Conservation (phyloP, 1,140 invertebrate species). For the Sitophilus oryzae region DNA sequence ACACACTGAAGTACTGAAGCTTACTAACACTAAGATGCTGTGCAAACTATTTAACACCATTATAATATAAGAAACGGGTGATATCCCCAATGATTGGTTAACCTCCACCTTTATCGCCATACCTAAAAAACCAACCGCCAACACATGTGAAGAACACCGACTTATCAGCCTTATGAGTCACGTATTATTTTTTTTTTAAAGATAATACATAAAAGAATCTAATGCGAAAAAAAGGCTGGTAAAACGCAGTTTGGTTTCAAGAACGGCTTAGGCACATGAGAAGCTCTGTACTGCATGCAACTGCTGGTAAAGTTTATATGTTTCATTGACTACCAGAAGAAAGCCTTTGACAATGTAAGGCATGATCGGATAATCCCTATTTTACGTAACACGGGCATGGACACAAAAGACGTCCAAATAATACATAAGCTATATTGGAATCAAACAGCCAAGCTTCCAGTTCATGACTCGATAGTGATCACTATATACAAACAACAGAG, state of each 20-base stretch:
- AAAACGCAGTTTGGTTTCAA: constrained; percentile 21
- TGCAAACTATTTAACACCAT: constrained; percentile 13
- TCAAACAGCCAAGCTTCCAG: background rate
- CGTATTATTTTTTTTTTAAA: constrained; percentile 1
- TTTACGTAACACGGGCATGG: constrained; percentile 1
- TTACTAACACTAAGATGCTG: constrained; percentile 2
- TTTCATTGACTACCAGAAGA: constrained; percentile 11
- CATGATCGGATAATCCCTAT: constrained; percentile 5
- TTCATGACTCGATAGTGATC: too few species aligned
- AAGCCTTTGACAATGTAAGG: constrained; percentile 14
- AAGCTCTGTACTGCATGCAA: constrained; percentile 17
- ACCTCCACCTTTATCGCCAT: constrained; percentile 10
- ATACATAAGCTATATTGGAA: constrained; percentile 11
- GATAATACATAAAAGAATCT: constrained; percentile 5
- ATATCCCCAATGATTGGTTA: constrained; percentile 10
- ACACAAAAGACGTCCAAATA: constrained; percentile 2
- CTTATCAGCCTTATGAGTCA: constrained; percentile 15
- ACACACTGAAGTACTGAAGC: constrained; percentile 29
- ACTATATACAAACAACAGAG: background rate
- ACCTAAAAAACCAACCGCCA: constrained; percentile 7
- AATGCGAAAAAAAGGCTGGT: constrained; percentile 7
- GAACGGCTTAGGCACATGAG: constrained; percentile 12
- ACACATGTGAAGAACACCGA: background rate
- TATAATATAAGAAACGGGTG: constrained; percentile 6
- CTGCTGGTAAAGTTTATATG: constrained; percentile 7